phyloP scores from a whole-genome alignment of 2,888 invertebrate genomes.

The Iphiclides podalirius region DNA sequence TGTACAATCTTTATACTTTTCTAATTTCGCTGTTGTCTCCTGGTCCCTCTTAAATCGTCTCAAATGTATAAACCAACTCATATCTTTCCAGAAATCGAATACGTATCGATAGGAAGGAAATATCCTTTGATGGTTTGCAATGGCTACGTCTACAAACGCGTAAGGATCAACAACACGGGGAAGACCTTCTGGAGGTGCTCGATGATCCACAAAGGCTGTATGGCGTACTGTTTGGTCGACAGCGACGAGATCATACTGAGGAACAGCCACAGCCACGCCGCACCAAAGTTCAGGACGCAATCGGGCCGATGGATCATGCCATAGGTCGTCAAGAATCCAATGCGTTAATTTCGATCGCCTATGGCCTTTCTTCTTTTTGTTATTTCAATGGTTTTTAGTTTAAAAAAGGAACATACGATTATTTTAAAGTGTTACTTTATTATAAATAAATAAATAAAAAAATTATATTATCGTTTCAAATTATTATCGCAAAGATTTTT shows the following conservation, averaged over 20 bases:
- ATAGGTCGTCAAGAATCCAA: conserved; percentile 1
- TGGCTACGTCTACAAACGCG: conserved; percentile 41
- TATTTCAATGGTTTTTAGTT: not conserved
- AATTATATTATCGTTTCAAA: too few relatives aligned
- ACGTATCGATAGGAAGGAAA: conserved; percentile 40
- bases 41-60: too few relatives aligned
- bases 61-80: too few relatives aligned
- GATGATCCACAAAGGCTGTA: conserved; percentile 43
- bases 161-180: conserved; percentile 40
- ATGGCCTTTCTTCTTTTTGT: not conserved
- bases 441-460: too few relatives aligned
- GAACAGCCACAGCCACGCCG: conserved; percentile 36
- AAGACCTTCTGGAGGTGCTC: conserved; percentile 45
- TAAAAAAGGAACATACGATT: too few relatives aligned
- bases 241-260: conserved; percentile 26
- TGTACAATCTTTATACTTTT: not conserved
- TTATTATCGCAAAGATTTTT: too few relatives aligned
- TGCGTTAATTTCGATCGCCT: too few relatives aligned
- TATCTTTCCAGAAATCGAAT: conserved; percentile 31
- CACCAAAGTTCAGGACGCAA: conserved; percentile 37
- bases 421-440: too few relatives aligned
- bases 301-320: conserved; percentile 20
- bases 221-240: conserved; percentile 35
- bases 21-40: too few relatives aligned
- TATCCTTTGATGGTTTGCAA: conserved; percentile 41